These are phyloP conservation scores for Acrossocheilus wenchowensis DNA, from an alignment of 2,797 vertebrate species.

Conservation along the genomic window DNA sequence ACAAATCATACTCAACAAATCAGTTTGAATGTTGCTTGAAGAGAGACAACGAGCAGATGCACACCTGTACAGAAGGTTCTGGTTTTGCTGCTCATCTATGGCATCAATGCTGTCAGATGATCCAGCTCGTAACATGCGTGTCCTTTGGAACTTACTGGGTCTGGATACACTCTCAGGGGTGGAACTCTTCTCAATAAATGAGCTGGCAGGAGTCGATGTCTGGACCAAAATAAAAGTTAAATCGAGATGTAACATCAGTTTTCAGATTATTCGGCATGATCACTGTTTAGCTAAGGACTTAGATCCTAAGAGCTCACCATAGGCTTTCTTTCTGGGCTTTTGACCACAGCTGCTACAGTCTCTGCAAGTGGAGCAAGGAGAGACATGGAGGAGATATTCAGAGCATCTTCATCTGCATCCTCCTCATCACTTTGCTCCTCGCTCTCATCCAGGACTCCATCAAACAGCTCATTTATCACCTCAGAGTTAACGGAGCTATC, in stretches of 20 bases:
- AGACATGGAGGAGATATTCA: slow-evolving; percentile 98
- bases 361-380: slow-evolving; percentile 88
- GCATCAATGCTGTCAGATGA: slow-evolving; percentile 80
- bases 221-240: slow-evolving; percentile 42
- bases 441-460: slow-evolving; percentile 83
- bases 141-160: slow-evolving; percentile 82
- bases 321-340: slow-evolving; percentile 82
- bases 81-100: slow-evolving; percentile 78
- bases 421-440: slow-evolving; percentile 68
- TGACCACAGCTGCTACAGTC: slow-evolving; percentile 83
- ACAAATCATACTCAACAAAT: background rate
- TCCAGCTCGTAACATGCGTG: slow-evolving; percentile 71
- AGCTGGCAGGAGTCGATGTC: slow-evolving; percentile 82
- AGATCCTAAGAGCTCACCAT: slow-evolving; percentile 65
- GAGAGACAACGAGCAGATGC: background rate
- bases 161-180: slow-evolving; percentile 73
- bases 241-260: background rate
- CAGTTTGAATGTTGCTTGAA: background rate
- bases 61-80: slow-evolving; percentile 90
- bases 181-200: slow-evolving; percentile 74
- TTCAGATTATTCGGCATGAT: background rate
- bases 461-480: slow-evolving; percentile 92
- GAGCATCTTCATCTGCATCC: slow-evolving; percentile 80
- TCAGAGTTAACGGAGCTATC: slow-evolving; percentile 87
- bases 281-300: background rate